Evolutionary conservation across 2,113 vertebrate genomes (phyloP), one percentile per base, ranked within the genome.

Genomic region (Entelurus aequoreus): DNA sequence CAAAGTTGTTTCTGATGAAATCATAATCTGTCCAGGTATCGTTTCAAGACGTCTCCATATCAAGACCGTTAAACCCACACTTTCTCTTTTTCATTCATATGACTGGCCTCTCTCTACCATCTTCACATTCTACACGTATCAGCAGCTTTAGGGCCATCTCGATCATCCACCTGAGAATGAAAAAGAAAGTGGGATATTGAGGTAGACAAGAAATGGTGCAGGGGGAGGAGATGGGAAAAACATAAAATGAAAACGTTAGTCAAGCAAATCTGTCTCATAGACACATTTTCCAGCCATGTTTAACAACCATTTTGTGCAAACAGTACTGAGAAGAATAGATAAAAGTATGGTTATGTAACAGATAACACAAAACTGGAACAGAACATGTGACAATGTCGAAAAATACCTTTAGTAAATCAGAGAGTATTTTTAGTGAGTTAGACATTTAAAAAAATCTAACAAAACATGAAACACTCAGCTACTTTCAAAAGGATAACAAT

Each of bases 151-250:
- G 60, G 61, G 35, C 47, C 46, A 38, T 35, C 46, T 35, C 46
- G 15, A 40, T 49, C 51, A 15, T 78, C 60, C 64, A 75, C 74
- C 85, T 87, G 62, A 67, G 50, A 75, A 53, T 48, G 56, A 62
- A 44, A 62, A 54, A 56, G 35, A 75, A 35, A 69, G 21, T 65
- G 50, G 58, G 54, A 36, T 19, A 42, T 48, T 19, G 54, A 49
- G 54, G 52, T 68, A 59, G 60, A 55, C 6, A 40, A 9, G 5
- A n/a, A 28, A 44, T 19, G 52, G 52, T 54, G 52, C 52, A n/a
- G 8, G 67, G 42, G 59, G 35, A 28, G 11, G 11, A 60, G 54
- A 19, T 64, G 15, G 44, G 55, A 51, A 64, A 51, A 35, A 48
- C 36, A 75, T 10, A 76, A 44, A 64, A 35, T 54, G 16, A 71